Conservation (phyloP, 2,797 vertebrate species). For the Pseudotriccus pelzelni region DNA sequence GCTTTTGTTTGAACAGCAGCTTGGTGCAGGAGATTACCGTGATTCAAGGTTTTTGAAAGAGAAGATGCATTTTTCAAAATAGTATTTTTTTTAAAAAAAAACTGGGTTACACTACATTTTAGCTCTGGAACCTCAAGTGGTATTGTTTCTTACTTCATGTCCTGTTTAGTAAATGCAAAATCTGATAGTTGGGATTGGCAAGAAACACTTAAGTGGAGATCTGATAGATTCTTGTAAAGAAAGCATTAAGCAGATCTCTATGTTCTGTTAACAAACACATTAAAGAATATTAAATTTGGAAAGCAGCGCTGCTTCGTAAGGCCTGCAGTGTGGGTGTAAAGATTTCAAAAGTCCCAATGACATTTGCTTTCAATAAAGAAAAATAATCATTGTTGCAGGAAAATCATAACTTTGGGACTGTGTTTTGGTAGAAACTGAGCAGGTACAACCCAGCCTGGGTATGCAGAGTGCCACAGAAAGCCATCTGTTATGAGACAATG, state of each 20-base stretch:
- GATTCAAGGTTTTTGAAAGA: not conserved
- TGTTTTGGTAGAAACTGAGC: not conserved
- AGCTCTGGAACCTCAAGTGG: not conserved
- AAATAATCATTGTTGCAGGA: not conserved
- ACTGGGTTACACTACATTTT: not conserved
- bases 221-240: not conserved
- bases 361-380: conserved; percentile 33
- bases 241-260: not conserved
- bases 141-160: not conserved
- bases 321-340: not conserved
- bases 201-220: not conserved
- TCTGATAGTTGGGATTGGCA: not conserved
- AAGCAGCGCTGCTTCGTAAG: not conserved
- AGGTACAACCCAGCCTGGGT: not conserved
- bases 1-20: not conserved
- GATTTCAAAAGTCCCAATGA: not conserved
- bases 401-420: not conserved
- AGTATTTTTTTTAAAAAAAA: not conserved
- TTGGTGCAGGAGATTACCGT: not conserved
- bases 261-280: conserved; percentile 28
- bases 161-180: not conserved
- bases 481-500: not conserved
- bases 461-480: not conserved
- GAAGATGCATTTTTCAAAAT: not conserved
- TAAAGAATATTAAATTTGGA: conserved; percentile 13